Percentiles rank a stretch among this genome's conserved stretches.
phyloP scores from a whole-genome alignment of 2,113 vertebrate species.

The Vulpes vulpes region DNA sequence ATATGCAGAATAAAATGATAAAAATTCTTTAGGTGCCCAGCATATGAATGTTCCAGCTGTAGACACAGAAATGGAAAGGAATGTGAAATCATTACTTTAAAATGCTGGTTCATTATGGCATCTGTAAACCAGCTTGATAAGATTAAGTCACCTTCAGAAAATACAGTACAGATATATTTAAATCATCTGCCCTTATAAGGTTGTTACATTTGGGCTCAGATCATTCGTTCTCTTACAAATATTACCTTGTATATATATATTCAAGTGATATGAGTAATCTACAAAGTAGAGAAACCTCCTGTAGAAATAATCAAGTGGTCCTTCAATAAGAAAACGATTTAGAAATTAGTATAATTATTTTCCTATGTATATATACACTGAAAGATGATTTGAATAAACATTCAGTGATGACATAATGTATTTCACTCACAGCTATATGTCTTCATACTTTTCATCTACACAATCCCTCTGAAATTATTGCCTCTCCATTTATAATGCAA shows the following conservation, averaged over 20 bases:
- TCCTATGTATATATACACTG: not conserved
- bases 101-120: not conserved
- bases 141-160: not conserved
- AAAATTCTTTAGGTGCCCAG: not conserved
- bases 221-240: not conserved
- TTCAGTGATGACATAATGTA: not conserved
- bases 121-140: not conserved
- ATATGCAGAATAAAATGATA: slow-evolving; percentile 6
- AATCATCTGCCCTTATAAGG: not conserved
- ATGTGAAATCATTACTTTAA: not conserved
- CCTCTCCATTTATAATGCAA: not conserved
- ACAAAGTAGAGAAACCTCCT: not conserved
- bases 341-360: not conserved
- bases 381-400: not conserved
- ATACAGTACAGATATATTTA: not conserved
- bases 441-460: not conserved
- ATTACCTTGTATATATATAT: not conserved
- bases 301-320: not conserved
- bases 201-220: not conserved
- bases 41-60: not conserved
- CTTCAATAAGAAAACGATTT: not conserved
- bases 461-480: not conserved
- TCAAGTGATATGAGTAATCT: not conserved
- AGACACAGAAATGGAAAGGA: not conserved
- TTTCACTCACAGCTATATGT: not conserved